Conservation (phyloP, 2,888 invertebrate species). For the Mylabris sibirica region DNA sequence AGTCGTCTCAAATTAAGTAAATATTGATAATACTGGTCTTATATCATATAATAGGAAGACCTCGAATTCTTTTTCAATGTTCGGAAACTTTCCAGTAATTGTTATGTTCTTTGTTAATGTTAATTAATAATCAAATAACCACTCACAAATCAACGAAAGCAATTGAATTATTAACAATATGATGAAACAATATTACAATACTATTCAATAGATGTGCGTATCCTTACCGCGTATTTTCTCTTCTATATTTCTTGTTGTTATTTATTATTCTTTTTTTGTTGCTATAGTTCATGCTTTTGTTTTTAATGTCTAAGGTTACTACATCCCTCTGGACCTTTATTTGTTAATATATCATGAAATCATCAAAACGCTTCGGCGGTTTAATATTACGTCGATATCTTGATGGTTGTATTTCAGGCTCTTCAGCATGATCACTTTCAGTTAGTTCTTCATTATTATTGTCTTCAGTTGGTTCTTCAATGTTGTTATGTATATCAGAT, state of each 20-base stretch:
- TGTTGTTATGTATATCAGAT: neutral
- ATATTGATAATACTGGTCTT: neutral
- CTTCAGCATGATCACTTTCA: no score
- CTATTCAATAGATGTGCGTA: no score
- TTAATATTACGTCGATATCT: neutral
- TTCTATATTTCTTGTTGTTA: no score
- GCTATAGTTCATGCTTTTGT: no score
- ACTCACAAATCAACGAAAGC: no score
- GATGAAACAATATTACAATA: no score
- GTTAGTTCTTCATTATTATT: neutral
- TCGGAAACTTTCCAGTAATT: neutral
- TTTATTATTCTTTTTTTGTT: no score
- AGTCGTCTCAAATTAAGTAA: neutral
- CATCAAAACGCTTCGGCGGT: conserved; percentile 1
- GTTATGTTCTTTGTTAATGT: conserved; percentile 1
- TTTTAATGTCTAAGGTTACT: neutral
- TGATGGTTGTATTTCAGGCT: neutral
- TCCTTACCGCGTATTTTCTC: no score
- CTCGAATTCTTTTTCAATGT: neutral
- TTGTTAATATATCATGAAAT: neutral
- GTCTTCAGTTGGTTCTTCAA: neutral
- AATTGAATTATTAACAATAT: no score
- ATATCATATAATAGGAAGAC: neutral
- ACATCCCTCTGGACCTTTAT: conserved; percentile 1
- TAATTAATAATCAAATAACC: no score